Conservation (phyloP, 2,888 invertebrate species). For the Craniophora ligustri region DNA sequence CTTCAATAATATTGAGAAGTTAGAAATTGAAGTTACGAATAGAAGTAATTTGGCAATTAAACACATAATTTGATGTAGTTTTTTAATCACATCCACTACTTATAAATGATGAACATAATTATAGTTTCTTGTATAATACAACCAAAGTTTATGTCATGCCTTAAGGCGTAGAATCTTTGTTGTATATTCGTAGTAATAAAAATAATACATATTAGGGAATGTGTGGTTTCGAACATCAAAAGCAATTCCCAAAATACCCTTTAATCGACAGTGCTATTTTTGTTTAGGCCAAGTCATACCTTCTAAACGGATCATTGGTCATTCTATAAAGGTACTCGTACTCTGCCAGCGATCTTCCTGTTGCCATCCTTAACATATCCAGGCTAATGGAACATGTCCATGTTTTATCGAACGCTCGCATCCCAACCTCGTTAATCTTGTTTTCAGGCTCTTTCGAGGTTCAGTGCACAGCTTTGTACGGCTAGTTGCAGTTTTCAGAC, state of each 20-base stretch:
- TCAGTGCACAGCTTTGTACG: slow-evolving; percentile 41
- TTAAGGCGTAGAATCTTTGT: too few relatives aligned
- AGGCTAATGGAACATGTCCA: slow-evolving; percentile 47
- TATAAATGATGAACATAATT: too few relatives aligned
- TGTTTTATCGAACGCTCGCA: slow-evolving; percentile 36
- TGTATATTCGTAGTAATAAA: too few relatives aligned
- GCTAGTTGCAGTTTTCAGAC: slow-evolving; percentile 28
- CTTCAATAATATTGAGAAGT: too few relatives aligned
- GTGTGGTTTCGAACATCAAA: background rate
- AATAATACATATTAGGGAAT: background rate
- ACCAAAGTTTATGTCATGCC: too few relatives aligned
- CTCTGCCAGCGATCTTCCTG: slow-evolving; percentile 8
- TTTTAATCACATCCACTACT: too few relatives aligned
- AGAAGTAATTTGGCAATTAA: too few relatives aligned
- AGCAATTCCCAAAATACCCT: background rate
- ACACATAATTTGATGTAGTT: too few relatives aligned
- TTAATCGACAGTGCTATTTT: background rate
- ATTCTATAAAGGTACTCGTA: slow-evolving; percentile 18
- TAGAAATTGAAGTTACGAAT: too few relatives aligned
- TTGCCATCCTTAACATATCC: slow-evolving; percentile 43
- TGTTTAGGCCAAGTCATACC: background rate
- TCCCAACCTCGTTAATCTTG: slow-evolving; percentile 48
- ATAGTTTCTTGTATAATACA: too few relatives aligned
- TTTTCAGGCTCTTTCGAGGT: slow-evolving; percentile 48
- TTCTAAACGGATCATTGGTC: slow-evolving; percentile 31